Evolutionary conservation across 2,888 invertebrate species (phyloP).

Genomic region (Acanthococcus lagerstroemiae): DNA sequence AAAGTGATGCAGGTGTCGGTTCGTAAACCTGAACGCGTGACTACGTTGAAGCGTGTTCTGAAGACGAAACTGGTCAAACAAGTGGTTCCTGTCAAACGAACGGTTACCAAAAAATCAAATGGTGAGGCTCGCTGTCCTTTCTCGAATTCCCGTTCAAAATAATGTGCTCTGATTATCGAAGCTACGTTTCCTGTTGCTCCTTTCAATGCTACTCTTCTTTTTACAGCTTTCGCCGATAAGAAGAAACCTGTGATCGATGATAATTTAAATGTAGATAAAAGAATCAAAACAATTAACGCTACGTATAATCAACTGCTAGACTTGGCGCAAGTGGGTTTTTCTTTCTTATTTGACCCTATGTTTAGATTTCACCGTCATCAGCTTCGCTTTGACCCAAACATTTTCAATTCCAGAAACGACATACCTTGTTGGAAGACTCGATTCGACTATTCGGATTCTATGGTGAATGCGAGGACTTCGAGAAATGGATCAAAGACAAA

Average conservation of each 20-base stretch:
- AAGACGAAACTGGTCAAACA: conserved; percentile 81
- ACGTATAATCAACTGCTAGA: conserved; percentile 73
- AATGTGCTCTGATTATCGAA: not conserved
- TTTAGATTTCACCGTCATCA: not conserved
- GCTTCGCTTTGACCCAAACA: not conserved
- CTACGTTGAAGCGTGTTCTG: conserved; percentile 73
- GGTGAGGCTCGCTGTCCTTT: conserved; percentile 34
- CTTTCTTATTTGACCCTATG: not conserved
- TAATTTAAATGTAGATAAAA: conserved; percentile 67
- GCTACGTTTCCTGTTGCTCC: not conserved
- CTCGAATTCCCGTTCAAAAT: not conserved
- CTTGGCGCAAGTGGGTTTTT: conserved; percentile 51
- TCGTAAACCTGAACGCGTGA: conserved; percentile 72
- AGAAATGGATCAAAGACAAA: conserved; percentile 93
- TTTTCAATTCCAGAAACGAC: conserved; percentile 49
- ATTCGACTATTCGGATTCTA: conserved; percentile 87
- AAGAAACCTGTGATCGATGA: conserved; percentile 40
- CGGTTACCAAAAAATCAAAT: conserved; percentile 38
- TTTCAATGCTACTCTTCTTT: too few species aligned
- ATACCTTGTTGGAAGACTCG: conserved; percentile 79
- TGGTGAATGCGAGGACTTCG: conserved; percentile 94
- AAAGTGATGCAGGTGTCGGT: conserved; percentile 74
- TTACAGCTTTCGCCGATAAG: conserved; percentile 11
- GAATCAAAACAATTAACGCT: conserved; percentile 66
- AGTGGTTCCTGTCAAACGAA: conserved; percentile 61